Percentiles rank a stretch among this genome's conserved stretches.
These are phyloP conservation scores for Rhabdomys pumilio DNA, from an alignment of 2,797 vertebrate species.

Conservation along the genomic window DNA sequence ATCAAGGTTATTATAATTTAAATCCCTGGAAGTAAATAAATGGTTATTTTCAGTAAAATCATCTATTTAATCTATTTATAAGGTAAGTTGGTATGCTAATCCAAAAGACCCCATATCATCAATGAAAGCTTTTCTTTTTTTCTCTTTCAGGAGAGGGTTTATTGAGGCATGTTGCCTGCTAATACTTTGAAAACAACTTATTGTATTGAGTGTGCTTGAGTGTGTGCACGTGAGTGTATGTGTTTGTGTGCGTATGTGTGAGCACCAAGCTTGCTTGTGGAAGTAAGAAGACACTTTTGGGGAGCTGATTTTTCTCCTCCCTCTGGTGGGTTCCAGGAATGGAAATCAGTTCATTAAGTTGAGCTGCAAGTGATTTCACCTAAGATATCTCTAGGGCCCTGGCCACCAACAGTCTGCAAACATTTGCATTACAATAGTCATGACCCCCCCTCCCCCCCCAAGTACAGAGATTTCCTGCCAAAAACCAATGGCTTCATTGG, in stretches of 20 bases:
- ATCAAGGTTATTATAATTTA: conserved; percentile 96
- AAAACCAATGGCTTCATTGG: neutral
- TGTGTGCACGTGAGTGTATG: too few relatives aligned
- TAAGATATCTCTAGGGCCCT: neutral
- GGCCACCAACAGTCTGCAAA: neutral
- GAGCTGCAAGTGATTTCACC: neutral
- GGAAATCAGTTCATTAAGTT: neutral
- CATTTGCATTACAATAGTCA: conserved; percentile 2
- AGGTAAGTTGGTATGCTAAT: conserved; percentile 13
- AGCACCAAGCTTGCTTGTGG: neutral
- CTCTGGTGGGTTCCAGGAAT: neutral
- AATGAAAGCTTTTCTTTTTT: conserved; percentile 1
- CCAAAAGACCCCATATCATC: neutral
- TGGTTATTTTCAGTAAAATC: conserved; percentile 74
- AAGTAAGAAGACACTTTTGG: neutral
- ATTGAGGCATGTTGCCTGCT: neutral
- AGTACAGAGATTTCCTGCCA: conserved; percentile 1
- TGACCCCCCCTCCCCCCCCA: neutral
- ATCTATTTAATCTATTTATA: neutral
- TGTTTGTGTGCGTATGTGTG: neutral
- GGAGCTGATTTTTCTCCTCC: neutral
- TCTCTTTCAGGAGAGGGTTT: conserved; percentile 18
- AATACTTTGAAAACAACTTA: neutral
- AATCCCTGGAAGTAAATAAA: conserved; percentile 91
- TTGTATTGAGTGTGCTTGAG: neutral